A percentile compares a stretch with the other conserved stretches of the same genome.
phyloP scores from a whole-genome alignment of 2,113 vertebrate species.

The Chionomys nivalis region DNA sequence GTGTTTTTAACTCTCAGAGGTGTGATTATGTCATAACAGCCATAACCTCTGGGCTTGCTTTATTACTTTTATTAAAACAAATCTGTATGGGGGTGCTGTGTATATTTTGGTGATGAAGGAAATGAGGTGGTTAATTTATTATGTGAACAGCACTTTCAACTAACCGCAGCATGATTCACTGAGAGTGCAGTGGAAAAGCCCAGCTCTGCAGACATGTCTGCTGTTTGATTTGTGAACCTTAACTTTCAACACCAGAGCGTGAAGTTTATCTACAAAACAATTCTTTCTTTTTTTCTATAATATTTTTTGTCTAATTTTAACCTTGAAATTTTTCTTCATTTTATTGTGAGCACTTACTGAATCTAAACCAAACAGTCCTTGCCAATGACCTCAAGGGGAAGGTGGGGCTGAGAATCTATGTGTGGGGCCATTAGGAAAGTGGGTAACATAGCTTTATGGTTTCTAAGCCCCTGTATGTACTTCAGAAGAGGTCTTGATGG shows the following conservation, averaged over 20 bases:
- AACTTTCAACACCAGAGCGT: conserved; percentile 78
- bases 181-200: conserved; percentile 69
- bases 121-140: conserved; percentile 80
- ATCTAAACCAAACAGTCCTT: conserved; percentile 32
- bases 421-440: conserved; percentile 3
- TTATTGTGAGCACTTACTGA: conserved; percentile 43
- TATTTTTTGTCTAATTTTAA: conserved; percentile 65
- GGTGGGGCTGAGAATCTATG: neutral
- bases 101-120: conserved; percentile 78
- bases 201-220: conserved; percentile 65
- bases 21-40: conserved; percentile 80
- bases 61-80: conserved; percentile 83
- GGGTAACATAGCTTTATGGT: neutral
- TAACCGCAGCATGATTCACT: conserved; percentile 68
- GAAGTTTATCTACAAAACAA: conserved; percentile 72
- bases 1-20: conserved; percentile 77
- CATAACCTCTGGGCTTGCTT: conserved; percentile 78
- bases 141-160: conserved; percentile 80
- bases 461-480: neutral
- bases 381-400: neutral
- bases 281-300: neutral
- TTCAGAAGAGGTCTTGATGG: neutral
- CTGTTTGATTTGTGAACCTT: conserved; percentile 79
- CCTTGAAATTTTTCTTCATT: conserved; percentile 3
- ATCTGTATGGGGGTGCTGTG: conserved; percentile 67